Base-by-base conservation (phyloP, 2,797 vertebrate genomes). In the Hylomyscus alleni region DNA sequence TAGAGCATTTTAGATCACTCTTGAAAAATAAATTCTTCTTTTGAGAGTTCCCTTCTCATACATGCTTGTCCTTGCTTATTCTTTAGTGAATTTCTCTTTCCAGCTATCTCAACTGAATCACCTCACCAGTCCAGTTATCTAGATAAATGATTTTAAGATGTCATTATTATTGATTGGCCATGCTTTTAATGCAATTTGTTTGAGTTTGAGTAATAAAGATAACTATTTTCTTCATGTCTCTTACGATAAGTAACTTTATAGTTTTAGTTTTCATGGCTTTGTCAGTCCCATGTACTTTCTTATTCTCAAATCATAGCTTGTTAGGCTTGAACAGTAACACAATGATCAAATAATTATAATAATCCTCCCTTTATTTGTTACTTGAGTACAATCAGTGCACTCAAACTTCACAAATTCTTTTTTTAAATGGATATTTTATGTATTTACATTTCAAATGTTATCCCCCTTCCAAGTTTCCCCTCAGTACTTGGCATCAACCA, bases 141-240 rank as follows among this genome's bases (percentile, higher is more conserved):
- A 22, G 54, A 90, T 40, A 52, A 84, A 14, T 85, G 13, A 56
- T 83, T 91, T 82, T 89, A 93, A 85, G 31, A 77, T 69, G 14
- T 1, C 0, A 31, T 62, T 81, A 34, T 95, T n/a, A 90, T 24
- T 90, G 85, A 86, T 50, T 81, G 19, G 60, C 37, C 47, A 17
- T 85, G 22, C 4, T 19, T 91, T 91, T 91, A 85, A 77, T 85
- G 26, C 24, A 75, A 3, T 54, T 86, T 91, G 26, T 50, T 50
- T 50, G 50, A 4, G 15, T 44, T 77, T 96, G 26, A 60, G 34
- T 77, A 40, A 40, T 9, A 82, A 26, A 81, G 10, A 14, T 44
- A 76, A 72, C 72, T 65, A n/a, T 75, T 94, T 84, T 93, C 47
- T 14, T 95, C 54, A 72, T 84, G 11, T 22, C 26, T 89, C 58